phyloP scores from a whole-genome alignment of 2,797 vertebrate genomes.

The Ispidina lecontei region DNA sequence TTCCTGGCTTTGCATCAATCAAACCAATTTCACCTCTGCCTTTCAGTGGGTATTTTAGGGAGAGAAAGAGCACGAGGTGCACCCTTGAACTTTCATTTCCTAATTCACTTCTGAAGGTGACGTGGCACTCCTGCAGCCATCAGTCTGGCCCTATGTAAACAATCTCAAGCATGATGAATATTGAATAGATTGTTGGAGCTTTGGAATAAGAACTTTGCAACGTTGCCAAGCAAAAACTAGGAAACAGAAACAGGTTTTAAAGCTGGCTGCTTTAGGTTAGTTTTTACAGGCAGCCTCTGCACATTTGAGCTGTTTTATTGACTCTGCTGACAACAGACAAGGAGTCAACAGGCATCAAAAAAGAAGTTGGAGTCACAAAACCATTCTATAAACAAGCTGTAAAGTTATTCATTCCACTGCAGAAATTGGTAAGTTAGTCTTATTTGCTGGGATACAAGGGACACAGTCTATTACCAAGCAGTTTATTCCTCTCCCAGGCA shows the following conservation, averaged over 20 bases:
- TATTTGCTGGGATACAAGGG: not conserved
- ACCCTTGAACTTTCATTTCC: slow-evolving; percentile 34
- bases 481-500: not conserved
- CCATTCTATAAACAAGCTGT: not conserved
- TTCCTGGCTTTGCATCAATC: not conserved
- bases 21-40: not conserved
- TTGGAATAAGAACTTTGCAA: not conserved
- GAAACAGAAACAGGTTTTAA: not conserved
- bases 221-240: not conserved
- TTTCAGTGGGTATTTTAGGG: not conserved
- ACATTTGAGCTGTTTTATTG: not conserved
- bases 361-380: not conserved
- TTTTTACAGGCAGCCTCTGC: not conserved
- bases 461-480: not conserved
- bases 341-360: not conserved
- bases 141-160: not conserved
- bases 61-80: not conserved
- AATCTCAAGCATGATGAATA: slow-evolving; percentile 6
- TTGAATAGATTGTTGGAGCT: not conserved
- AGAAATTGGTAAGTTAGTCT: not conserved
- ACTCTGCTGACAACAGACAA: not conserved
- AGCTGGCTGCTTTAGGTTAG: not conserved
- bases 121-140: slow-evolving; percentile 7
- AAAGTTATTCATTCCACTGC: not conserved
- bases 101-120: not conserved